These are phyloP conservation scores for Euthynnus affinis DNA, from an alignment of 2,797 vertebrate species.

Conservation along the genomic window DNA sequence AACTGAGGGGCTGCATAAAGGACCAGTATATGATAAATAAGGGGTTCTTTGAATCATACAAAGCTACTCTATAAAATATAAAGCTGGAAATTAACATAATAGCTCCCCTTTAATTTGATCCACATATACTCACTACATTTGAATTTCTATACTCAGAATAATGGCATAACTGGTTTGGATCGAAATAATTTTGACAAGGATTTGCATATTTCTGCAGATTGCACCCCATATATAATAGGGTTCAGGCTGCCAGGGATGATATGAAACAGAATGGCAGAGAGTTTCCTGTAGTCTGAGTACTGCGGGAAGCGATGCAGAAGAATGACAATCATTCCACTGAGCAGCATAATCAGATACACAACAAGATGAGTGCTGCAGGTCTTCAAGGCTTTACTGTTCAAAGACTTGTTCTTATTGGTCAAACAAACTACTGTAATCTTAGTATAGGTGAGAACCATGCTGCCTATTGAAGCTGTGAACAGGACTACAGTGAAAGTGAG, in stretches of 20 bases:
- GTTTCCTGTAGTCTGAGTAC: slow-evolving; percentile 39
- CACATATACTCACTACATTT: background rate
- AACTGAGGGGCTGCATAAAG: too few species aligned
- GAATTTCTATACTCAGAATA: background rate
- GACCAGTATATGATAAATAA: too few species aligned
- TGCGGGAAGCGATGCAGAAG: slow-evolving; percentile 30
- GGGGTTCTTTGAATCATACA: too few species aligned
- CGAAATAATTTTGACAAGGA: slow-evolving; percentile 1
- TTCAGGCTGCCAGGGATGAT: slow-evolving; percentile 42
- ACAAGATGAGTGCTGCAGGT: slow-evolving; percentile 71
- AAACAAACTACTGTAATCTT: slow-evolving; percentile 62
- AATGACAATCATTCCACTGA: slow-evolving; percentile 69
- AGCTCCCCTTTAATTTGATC: too few species aligned
- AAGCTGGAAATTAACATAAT: too few species aligned
- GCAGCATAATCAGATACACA: slow-evolving; percentile 68
- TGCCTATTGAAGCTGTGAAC: slow-evolving; percentile 52
- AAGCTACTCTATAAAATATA: too few species aligned
- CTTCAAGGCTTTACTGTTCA: slow-evolving; percentile 75
- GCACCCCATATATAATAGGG: slow-evolving; percentile 59
- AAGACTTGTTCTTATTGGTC: slow-evolving; percentile 57
- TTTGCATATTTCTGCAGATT: slow-evolving; percentile 36
- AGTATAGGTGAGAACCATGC: slow-evolving; percentile 56
- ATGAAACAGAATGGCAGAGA: slow-evolving; percentile 38
- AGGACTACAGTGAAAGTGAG: slow-evolving; percentile 60
- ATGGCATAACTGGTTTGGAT: background rate